A percentile compares a stretch with the other conserved stretches of the same genome.
Conservation (phyloP, 2,113 vertebrate species). For the Murina feae region DNA sequence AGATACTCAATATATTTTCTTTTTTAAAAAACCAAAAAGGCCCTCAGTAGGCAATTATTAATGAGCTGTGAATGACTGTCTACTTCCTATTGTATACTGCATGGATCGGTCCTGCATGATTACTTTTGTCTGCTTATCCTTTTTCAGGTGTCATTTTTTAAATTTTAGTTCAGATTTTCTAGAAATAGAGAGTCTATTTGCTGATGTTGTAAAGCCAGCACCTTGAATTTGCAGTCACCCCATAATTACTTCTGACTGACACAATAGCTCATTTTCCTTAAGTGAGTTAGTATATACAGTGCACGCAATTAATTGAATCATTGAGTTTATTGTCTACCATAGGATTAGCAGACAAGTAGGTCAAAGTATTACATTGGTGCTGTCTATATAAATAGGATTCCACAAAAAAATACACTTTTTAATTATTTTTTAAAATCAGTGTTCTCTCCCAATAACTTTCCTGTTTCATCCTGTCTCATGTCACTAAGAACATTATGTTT, state of each 20-base stretch:
- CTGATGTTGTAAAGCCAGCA: neutral
- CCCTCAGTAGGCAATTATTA: neutral
- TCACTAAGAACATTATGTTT: slow-evolving; percentile 56
- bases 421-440: slow-evolving; percentile 44
- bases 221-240: neutral
- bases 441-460: slow-evolving; percentile 55
- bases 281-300: neutral
- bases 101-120: neutral
- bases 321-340: neutral
- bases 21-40: neutral
- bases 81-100: neutral
- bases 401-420: neutral
- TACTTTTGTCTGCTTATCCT: neutral
- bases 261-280: neutral
- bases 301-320: neutral
- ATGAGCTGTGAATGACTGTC: neutral
- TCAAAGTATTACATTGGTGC: neutral
- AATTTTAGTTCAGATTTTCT: neutral
- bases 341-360: neutral
- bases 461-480: slow-evolving; percentile 43
- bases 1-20: neutral
- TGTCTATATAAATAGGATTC: neutral
- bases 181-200: neutral
- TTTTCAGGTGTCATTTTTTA: neutral
- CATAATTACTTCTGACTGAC: neutral